These are phyloP conservation scores for Callyntrura sp. DNA, from an alignment of 2,888 invertebrate genomes.

Conservation along the genomic window DNA sequence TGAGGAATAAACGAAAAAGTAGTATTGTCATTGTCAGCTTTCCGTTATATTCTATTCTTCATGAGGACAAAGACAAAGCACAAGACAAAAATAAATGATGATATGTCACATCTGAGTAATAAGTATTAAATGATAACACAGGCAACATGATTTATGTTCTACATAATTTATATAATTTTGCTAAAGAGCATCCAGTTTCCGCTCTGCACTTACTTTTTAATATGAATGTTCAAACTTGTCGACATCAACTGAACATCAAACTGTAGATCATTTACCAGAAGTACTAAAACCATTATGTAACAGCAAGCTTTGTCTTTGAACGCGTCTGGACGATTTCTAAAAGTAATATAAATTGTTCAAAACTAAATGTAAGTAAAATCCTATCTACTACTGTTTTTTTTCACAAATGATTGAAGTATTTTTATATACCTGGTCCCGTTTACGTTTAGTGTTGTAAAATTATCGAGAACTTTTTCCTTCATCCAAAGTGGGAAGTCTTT, in stretches of 20 bases:
- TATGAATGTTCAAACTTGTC: conserved; percentile 81
- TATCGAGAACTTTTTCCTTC: conserved; percentile 78
- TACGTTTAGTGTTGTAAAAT: conserved; percentile 80
- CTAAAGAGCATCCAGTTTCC: too few species aligned
- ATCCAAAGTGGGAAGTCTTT: conserved; percentile 77
- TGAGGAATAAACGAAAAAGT: too few species aligned
- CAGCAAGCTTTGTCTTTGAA: conserved; percentile 81
- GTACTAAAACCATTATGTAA: conserved; percentile 81
- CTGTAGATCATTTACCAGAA: conserved; percentile 78
- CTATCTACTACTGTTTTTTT: not conserved
- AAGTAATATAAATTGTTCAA: conserved; percentile 47
- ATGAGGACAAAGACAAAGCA: too few species aligned
- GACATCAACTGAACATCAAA: conserved; percentile 82
- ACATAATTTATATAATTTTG: too few species aligned
- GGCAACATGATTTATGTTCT: too few species aligned
- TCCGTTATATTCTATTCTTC: too few species aligned
- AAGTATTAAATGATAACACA: too few species aligned
- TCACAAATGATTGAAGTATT: too few species aligned
- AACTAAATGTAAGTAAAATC: too few species aligned
- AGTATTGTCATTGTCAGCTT: too few species aligned
- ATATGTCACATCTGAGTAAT: too few species aligned
- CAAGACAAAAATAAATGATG: too few species aligned
- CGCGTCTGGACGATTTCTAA: conserved; percentile 75
- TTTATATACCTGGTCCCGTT: conserved; percentile 77
- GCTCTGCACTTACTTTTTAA: conserved; percentile 82